phyloP scores from a whole-genome alignment of 2,888 invertebrate genomes.

The Cephus pulcher region DNA sequence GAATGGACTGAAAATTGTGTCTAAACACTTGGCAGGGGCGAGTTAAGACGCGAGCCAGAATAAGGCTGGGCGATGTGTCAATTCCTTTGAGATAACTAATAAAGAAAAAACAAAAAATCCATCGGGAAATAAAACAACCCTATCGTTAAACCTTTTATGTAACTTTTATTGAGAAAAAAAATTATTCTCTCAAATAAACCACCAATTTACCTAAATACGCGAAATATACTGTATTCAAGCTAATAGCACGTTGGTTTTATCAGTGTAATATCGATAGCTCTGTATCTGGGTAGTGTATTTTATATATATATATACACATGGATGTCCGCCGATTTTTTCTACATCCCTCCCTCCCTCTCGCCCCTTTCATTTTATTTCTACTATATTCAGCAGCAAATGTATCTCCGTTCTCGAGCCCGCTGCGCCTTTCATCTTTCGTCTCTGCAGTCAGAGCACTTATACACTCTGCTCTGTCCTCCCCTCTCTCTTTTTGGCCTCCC shows the following conservation, averaged over 20 bases:
- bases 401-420: conserved; percentile 58
- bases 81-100: no score
- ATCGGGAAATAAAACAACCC: no score
- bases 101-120: no score
- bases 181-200: no score
- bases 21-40: conserved; percentile 26
- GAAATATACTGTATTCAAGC: no score
- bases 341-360: conserved; percentile 6
- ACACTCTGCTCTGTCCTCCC: conserved; percentile 48
- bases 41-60: no score
- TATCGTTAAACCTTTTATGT: no score
- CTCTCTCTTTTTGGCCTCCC: neutral
- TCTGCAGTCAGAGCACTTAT: conserved; percentile 61
- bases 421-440: conserved; percentile 62
- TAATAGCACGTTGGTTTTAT: no score
- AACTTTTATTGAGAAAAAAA: no score
- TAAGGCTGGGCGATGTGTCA: neutral
- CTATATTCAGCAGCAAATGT: conserved; percentile 50
- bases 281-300: neutral
- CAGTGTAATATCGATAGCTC: no score
- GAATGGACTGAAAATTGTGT: conserved; percentile 40
- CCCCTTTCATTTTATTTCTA: conserved; percentile 11
- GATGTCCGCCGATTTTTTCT: conserved; percentile 5
- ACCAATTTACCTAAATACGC: no score
- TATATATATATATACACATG: neutral